Base-by-base conservation (phyloP, 2,113 vertebrate species). In the Aplodontia rufa region DNA sequence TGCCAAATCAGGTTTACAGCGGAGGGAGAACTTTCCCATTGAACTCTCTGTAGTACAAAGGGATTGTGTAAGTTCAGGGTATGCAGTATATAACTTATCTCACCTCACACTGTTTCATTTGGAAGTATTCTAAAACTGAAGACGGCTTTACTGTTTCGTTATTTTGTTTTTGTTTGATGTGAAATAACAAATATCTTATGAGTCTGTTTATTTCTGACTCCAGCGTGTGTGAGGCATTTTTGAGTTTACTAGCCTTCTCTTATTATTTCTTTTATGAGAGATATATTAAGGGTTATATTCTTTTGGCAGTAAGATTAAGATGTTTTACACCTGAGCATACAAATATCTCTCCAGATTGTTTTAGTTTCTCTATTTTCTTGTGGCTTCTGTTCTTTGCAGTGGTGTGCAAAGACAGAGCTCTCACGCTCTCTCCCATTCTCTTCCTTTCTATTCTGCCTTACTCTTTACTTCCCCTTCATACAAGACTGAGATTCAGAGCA, bases 231-330 rank as follows among this genome's bases (percentile, higher is more conserved):
- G 40, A 85, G 47, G 35, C 32, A 93, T 32, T 66, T 95, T 93
- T 69, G 58, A 82, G 6, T 47, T 74, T 88, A 42, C 66, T 87
- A 82, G n/a, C 6, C 7, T 24, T 93, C 82, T 69, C 13, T 90
- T 94, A 60, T 45, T 66, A 55, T 55, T 88, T 71, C 12, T 81
- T 62, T 95, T 66, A 76, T 93, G 78, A 96, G 51, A 58, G 19
- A 71, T 91, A 91, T 75, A 51, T 87, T 71, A 87, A 93, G 28
- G 35, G 51, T 45, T 12, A 58, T 79, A 68, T 81, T 84, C 11
- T 69, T 81, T 93, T 85, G 72, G 14, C 22, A 91, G 28, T 80
- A 42, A 75, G 64, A 81, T 49, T 53, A 94, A 71, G 42, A 13
- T 91, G 35, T 85, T 88, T 90, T 92, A 72, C 4, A 69, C 26